Base-by-base conservation (phyloP, 1,140 invertebrate genomes). In the Drosophila fuyamai region DNA sequence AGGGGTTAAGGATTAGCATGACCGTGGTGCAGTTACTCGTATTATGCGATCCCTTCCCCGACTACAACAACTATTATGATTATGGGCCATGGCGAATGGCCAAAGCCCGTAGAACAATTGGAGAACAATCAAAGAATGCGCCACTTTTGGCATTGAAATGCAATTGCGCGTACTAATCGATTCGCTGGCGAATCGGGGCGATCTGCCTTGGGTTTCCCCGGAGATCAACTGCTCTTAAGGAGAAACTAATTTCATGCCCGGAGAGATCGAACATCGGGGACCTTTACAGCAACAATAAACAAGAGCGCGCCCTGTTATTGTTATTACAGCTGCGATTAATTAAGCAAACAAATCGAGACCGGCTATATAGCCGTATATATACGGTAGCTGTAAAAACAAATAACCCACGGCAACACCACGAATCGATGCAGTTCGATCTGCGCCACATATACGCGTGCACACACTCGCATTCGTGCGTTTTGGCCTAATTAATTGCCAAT, bases 321-420 rank as follows among this genome's bases (percentile, higher is more conserved):
- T 89, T 89, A 83, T 86, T 89, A 88, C 83, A 88, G 84, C 83
- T 88, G 83, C 83, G 84, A 88, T 88, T 88, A 88, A 88, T 88
- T 88, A 89, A 89, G 79, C 76, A 88, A 88, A 88, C 84, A 86
- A 83, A 86, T 88, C 75, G 79, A 48, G 41, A 44, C 61, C 66
- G 56, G 70, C 77, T 71, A 76, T 81, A n/a, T 48, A 9, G 47
- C 47, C 47, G 27, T 50, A 35, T 32, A 48, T 29, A 82, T 82
- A 79, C 83, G 72, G 83, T 86, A 86, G 83, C 83, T 86, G 83
- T 86, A 86, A 86, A 86, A 86, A 88, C 79, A 86, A 86, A 86
- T 86, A 88, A 79, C 83, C 83, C 67, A 61, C 57, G 63, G 71
- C 76, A 67, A 47, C 58, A 57, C 43, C 38, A 35, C n/a, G 10